Evolutionary conservation across 2,888 invertebrate genomes (phyloP).

Genomic region (Plebejus anna): DNA sequence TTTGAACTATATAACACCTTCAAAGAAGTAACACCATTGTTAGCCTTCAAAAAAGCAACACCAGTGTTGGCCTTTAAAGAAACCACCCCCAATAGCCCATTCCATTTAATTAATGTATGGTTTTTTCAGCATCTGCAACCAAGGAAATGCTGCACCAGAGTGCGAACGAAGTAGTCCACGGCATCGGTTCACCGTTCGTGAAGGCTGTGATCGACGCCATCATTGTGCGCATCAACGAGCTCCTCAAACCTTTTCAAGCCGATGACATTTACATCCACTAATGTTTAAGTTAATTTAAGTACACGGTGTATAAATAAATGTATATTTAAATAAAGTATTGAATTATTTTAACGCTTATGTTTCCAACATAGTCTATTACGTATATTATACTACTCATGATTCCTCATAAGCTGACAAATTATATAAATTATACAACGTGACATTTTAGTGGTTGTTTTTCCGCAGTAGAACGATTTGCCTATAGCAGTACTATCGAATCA

Average conservation of each 20-base stretch:
- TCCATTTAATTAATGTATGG: too few species aligned
- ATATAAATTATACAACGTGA: too few species aligned
- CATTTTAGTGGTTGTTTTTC: too few species aligned
- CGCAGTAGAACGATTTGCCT: too few species aligned
- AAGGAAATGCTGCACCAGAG: constrained; percentile 1
- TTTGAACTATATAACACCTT: too few species aligned
- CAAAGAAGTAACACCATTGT: too few species aligned
- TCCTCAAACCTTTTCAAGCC: not conserved
- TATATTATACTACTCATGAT: too few species aligned
- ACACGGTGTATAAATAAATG: not conserved
- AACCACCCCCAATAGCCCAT: too few species aligned
- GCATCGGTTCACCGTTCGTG: not conserved
- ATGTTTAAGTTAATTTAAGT: not conserved
- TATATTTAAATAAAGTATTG: not conserved
- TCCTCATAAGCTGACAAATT: too few species aligned
- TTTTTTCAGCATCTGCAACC: constrained; percentile 7
- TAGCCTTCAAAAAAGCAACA: too few species aligned
- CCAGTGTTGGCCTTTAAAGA: too few species aligned
- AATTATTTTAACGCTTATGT: not conserved
- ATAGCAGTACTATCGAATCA: too few species aligned
- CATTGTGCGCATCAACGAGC: not conserved
- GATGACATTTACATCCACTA: not conserved
- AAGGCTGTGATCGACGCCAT: not conserved
- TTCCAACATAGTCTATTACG: not conserved
- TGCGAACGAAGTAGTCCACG: not conserved